These are phyloP conservation scores for Saturnia japonica DNA, from an alignment of 2,888 invertebrate species.

Conservation along the genomic window DNA sequence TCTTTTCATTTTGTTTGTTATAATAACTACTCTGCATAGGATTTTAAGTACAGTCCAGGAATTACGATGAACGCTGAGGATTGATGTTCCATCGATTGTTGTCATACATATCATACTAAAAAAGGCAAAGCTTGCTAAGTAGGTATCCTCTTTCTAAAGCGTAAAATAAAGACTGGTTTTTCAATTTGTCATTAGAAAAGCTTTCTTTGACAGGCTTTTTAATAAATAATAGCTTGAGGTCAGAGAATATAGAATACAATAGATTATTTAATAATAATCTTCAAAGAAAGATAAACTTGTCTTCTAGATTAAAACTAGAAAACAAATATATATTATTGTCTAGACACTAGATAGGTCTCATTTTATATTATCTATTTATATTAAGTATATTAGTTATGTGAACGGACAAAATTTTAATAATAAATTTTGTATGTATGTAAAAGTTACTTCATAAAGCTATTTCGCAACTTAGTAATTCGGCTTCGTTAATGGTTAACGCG, in stretches of 20 bases:
- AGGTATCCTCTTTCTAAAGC: too few species aligned
- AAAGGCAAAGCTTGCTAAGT: too few species aligned
- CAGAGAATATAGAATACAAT: neutral
- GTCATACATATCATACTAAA: too few species aligned
- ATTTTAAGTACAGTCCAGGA: too few species aligned
- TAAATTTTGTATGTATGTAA: conserved; percentile 6
- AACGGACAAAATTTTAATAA: neutral
- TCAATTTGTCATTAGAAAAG: too few species aligned
- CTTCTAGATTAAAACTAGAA: neutral
- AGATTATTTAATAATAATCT: neutral
- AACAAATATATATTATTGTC: too few species aligned
- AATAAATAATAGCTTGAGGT: neutral
- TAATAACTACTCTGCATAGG: neutral
- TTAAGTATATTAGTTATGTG: neutral
- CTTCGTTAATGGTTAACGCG: neutral
- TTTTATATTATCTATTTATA: neutral
- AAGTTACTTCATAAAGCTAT: neutral
- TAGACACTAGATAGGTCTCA: neutral
- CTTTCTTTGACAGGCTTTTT: neutral
- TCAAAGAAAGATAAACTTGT: neutral
- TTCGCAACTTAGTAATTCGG: conserved; percentile 24
- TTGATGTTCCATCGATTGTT: too few species aligned
- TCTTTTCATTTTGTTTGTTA: neutral
- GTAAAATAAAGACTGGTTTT: too few species aligned
- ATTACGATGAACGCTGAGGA: too few species aligned